A percentile compares a stretch with the other conserved stretches of the same genome.
phyloP scores from a whole-genome alignment of 2,797 vertebrate genomes.

The Artibeus jamaicensis region DNA sequence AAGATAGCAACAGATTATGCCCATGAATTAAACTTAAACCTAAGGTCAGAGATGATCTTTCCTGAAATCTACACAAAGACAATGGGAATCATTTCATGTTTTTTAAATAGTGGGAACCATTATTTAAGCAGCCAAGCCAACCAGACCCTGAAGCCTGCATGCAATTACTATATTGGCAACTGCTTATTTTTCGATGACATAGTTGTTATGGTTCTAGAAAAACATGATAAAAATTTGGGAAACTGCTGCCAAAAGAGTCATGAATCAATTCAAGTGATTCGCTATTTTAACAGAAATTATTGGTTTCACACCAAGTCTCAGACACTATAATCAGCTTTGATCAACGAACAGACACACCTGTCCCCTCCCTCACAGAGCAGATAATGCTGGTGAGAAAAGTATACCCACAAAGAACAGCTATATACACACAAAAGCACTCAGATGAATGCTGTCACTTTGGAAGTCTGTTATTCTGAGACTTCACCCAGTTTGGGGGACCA shows the following conservation, averaged over 20 bases:
- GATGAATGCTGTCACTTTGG: background rate
- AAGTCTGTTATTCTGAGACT: background rate
- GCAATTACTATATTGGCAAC: background rate
- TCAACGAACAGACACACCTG: background rate
- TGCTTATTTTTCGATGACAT: background rate
- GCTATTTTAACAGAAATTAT: background rate
- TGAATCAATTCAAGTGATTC: background rate
- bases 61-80: background rate
- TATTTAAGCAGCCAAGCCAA: background rate
- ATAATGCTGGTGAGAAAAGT: background rate
- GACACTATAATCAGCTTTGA: background rate
- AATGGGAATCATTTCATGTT: background rate
- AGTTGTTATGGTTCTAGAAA: background rate
- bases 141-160: background rate
- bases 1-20: background rate
- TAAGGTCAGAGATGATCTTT: background rate
- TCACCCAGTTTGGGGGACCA: rapidly evolving
- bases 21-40: background rate
- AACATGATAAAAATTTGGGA: background rate
- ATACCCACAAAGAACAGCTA: background rate
- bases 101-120: too few species aligned
- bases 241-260: background rate
- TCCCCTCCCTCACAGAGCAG: background rate
- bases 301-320: background rate
- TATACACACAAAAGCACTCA: background rate